These are phyloP conservation scores for Congeria kusceri DNA, from an alignment of 2,888 invertebrate genomes.

Conservation along the genomic window DNA sequence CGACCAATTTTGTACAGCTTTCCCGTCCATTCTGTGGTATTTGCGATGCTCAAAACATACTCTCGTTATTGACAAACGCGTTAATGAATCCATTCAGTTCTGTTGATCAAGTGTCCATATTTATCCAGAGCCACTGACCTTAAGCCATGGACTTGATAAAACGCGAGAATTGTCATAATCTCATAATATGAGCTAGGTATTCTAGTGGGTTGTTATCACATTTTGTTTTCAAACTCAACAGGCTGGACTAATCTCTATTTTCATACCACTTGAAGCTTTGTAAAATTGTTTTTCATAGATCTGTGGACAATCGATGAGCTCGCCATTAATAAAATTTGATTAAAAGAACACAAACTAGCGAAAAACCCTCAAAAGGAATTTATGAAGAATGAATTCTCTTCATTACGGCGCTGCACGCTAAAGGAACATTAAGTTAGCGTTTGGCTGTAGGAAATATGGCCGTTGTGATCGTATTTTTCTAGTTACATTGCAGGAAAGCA, in stretches of 20 bases:
- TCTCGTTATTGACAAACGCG: not conserved
- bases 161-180: too few relatives aligned
- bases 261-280: not conserved
- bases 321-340: slow-evolving; percentile 34
- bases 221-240: slow-evolving; percentile 1
- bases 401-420: slow-evolving; percentile 28
- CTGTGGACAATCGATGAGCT: slow-evolving; percentile 25
- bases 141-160: too few relatives aligned
- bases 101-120: too few relatives aligned
- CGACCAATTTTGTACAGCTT: slow-evolving; percentile 1
- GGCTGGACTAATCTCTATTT: not conserved
- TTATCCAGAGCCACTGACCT: too few relatives aligned
- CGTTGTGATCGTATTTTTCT: slow-evolving; percentile 4
- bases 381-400: slow-evolving; percentile 22
- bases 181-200: too few relatives aligned
- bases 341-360: slow-evolving; percentile 22
- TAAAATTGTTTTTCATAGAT: slow-evolving; percentile 13
- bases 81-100: slow-evolving; percentile 2
- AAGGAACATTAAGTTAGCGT: slow-evolving; percentile 26
- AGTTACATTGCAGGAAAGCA: slow-evolving; percentile 1
- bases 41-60: not conserved
- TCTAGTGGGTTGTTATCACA: not conserved
- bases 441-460: slow-evolving; percentile 10
- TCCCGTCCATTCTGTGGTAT: slow-evolving; percentile 1
- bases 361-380: slow-evolving; percentile 39